Percentiles rank a stretch among this genome's conserved stretches.
These are phyloP conservation scores for Paralinhomoeus sp. DNA, from an alignment of 2,888 invertebrate genomes.

Conservation along the genomic window DNA sequence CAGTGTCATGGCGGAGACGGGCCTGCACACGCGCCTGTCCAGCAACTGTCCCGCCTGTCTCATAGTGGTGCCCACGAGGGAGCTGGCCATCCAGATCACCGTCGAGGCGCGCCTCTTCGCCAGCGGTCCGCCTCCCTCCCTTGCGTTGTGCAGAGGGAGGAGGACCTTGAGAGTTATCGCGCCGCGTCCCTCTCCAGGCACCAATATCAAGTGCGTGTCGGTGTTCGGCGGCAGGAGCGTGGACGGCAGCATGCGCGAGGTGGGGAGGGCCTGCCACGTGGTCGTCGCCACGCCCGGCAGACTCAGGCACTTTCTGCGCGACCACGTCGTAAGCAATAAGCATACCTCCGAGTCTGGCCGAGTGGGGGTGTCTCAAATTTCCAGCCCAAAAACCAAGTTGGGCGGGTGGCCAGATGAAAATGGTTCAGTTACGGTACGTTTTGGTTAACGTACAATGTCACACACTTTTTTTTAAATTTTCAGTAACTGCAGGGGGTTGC, in stretches of 20 bases:
- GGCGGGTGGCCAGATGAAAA: too few species aligned
- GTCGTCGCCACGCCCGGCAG: constrained; percentile 12
- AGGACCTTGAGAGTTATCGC: too few species aligned
- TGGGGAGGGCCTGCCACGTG: constrained; percentile 7
- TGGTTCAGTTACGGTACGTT: too few species aligned
- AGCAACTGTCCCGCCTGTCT: constrained; percentile 71
- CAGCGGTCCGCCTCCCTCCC: not conserved
- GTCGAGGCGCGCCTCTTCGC: constrained; percentile 39
- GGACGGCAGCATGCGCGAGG: not conserved
- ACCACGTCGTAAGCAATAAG: constrained; percentile 6
- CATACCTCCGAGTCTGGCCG: too few species aligned
- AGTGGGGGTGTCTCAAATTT: too few species aligned
- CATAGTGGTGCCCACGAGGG: too few species aligned
- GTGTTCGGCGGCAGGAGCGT: not conserved
- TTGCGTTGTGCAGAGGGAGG: not conserved
- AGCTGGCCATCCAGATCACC: constrained; percentile 73
- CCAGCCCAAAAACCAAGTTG: too few species aligned
- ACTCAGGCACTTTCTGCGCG: constrained; percentile 10
- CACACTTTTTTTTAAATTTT: too few species aligned
- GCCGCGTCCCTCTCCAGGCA: too few species aligned
- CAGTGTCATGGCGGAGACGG: constrained; percentile 40
- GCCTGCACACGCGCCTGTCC: constrained; percentile 44
- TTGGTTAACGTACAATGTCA: too few species aligned
- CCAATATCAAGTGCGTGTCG: not conserved
- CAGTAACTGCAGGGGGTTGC: too few species aligned